Evolutionary conservation across 2,888 invertebrate species (phyloP), one percentile per base, ranked within the genome.

Genomic region (Plebejus anna): DNA sequence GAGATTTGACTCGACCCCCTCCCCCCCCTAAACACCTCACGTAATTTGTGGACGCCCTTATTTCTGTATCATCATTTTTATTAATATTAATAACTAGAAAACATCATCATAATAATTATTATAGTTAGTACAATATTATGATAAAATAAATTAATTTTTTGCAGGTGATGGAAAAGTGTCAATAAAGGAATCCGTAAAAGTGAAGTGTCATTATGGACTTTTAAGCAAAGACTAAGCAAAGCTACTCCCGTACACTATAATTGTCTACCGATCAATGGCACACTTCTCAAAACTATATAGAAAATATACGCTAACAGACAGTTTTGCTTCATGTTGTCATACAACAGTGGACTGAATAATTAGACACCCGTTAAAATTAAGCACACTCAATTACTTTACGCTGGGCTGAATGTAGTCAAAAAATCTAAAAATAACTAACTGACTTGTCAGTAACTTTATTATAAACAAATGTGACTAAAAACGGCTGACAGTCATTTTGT

Each of bases 121-220:
- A 42, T 42, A 42, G 42, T 42, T 42, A 7, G 42, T 42, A 42
- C 7, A 2, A 32, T 32, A 32, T 42, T 42, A 7, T 42, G 42
- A 32, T 42, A 42, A 42, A 36, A 55, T 73, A 9, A 77, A 11
- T 61, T 11, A 2, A 28, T 61, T 61, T 59, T 79, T 82, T 80
- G 0, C 89, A 92, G 92, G 87, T 88, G 86, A 81, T 81, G 83
- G 76, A 82, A 80, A 82, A 83, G 83, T 86, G 85, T 82, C 84
- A 82, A 82, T 86, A 85, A 84, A 84, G 83, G 83, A 88, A 87
- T 84, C 88, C 86, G 84, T 88, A 86, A 90, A 73, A 91, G 92
- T 93, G 92, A 92, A 89, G 92, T 92, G 92, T 90, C 89, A 86
- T 85, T 89, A 90, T 84, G 90, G 91, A 92, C 92, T 92, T 88